Base-by-base conservation (phyloP, 92 coral and sea anemone species). In the Anthopleura xanthogrammica region DNA sequence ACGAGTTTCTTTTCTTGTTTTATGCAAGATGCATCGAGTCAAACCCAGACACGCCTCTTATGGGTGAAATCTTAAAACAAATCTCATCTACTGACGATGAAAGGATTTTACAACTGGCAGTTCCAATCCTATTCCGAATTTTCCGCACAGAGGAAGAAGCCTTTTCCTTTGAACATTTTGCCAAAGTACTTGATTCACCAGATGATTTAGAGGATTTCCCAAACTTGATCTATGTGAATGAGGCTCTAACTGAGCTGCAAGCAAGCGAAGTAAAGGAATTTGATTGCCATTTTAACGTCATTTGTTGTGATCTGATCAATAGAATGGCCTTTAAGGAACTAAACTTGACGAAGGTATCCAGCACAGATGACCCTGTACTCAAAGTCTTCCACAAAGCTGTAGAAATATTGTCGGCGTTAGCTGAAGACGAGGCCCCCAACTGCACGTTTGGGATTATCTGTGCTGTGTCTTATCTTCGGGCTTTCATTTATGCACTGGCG, bases 271-370 rank as follows among this genome's bases (percentile, higher is more conserved):
- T 76, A 29, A 88, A 85, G 36, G 90, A 89, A 70, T 80, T 90
- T 12, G 93, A 97, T 76, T 87, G 90, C 6, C 91, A 88, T 62
- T 88, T 95, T 76, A 91, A 93, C 58, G 99, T 92, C 11, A 87
- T 94, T 76, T 92, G 98, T 80, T 97, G 99, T 83, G 98, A 97
- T 88, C 86, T 94, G 36, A 93, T 97, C 81, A 88, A 87, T 64
- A 93, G 88, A 66, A 91, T 94, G 72, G 94, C 97, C 9, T 93
- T 92, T 48, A 84, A 79, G 64, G 64, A 94, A 13, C 82, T 94
- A 14, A 87, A 92, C 58, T 76, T 93, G 4, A 43, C 82, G 1
- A 76, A 77, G 17, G 60, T 97, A 24, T 83, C 86, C 16, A 86
- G 92, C 46, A 91, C 99, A 22, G 95, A 92, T 40, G 91, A 86